Conservation (phyloP, 2,113 vertebrate genomes). For the Rhinopomastus cyanomelas region DNA sequence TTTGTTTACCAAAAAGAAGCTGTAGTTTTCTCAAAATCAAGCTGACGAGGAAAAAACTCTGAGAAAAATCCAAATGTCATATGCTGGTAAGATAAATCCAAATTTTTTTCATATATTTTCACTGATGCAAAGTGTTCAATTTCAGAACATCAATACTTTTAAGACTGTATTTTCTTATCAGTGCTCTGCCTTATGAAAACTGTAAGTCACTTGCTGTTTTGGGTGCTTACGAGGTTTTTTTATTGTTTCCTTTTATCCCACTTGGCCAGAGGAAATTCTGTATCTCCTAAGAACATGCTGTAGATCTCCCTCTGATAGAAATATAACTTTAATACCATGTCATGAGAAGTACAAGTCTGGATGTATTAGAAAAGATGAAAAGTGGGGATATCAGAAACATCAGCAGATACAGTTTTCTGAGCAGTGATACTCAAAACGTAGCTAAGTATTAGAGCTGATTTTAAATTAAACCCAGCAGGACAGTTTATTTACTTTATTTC, state of each 20-base stretch:
- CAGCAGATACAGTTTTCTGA: not conserved
- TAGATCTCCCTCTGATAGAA: not conserved
- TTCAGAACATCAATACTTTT: not conserved
- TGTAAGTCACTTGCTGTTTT: not conserved
- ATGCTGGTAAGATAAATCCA: not conserved
- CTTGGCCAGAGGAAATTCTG: not conserved
- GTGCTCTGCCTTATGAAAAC: not conserved
- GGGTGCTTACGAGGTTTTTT: not conserved
- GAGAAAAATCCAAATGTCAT: not conserved
- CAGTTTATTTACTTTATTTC: not conserved
- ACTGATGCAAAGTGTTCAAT: not conserved
- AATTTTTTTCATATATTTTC: not conserved
- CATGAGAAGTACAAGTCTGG: not conserved
- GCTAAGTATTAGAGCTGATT: not conserved
- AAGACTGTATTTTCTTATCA: not conserved
- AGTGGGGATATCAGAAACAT: not conserved
- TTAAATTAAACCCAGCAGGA: not conserved
- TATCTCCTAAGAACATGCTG: not conserved
- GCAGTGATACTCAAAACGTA: not conserved
- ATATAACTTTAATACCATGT: not conserved
- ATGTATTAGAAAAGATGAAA: not conserved
- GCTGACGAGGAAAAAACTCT: not conserved
- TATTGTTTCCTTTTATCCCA: not conserved
- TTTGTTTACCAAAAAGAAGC: not conserved
- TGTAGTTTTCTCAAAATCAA: not conserved